Base-by-base conservation (phyloP, 2,888 invertebrate genomes). In the Acanthoscelides obtectus region DNA sequence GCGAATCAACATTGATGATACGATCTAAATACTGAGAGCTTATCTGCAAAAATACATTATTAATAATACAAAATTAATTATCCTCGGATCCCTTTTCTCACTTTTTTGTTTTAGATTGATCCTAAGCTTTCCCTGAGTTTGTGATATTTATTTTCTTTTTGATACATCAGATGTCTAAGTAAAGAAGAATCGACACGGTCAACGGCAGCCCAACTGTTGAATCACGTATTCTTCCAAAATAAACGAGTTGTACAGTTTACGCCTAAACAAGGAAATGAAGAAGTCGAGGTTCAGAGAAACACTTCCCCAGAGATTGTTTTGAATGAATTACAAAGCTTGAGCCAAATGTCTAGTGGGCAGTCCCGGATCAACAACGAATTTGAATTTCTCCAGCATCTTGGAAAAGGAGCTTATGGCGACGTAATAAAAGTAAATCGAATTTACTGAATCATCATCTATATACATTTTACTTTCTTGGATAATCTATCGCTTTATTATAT, bases 341-440 rank as follows among this genome's bases (percentile, higher is more conserved):
- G 78, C 76, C 77, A 4, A 79, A 86, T 71, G 66, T 66, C 66
- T 1, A 66, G 20, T 69, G 89, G 90, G 0, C 90, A 90, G 72
- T 94, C 96, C 0, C 88, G 97, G 1, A 88, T 97, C 3, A 89
- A 91, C 76, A 92, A 89, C 1, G 95, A 96, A 84, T 96, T 96
- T 81, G 92, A 94, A 84, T 88, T 94, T 64, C 87, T 97, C 0
- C 90, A 92, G 76, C 93, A 91, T 87, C 86, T 98, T 0, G 99
- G 99, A 0, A 94, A 93, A 85, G 99, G 99, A 1, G 98, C 97
- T 0, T 99, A 96, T 84, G 99, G 99, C 0, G 94, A 97, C 86
- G 99, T 99, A 0, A 87, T 97, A 6, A 98, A 98, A 89, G 96
- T 94, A 84, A 72, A 64, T 17, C 19, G 12, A 67, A 4, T 22